phyloP scores from a whole-genome alignment of 2,888 invertebrate species.

The Netelia fuscicornis region DNA sequence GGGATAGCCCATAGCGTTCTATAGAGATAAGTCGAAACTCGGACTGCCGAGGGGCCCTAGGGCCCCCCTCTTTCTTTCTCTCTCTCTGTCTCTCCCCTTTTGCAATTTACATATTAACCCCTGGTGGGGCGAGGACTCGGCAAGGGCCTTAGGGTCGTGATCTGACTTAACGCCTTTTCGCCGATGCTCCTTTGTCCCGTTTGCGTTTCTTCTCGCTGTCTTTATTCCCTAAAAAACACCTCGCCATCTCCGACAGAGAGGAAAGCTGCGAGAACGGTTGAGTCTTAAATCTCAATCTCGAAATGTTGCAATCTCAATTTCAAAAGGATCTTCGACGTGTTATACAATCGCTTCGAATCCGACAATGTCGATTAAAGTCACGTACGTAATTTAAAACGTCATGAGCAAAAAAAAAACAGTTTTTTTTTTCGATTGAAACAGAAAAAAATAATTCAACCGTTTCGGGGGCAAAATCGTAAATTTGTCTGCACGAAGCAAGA shows the following conservation, averaged over 20 bases:
- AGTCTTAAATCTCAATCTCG: constrained; percentile 15
- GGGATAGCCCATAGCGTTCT: constrained; percentile 8
- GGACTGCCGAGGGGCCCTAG: constrained; percentile 22
- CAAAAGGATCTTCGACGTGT: not conserved
- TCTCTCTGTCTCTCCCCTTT: constrained; percentile 22
- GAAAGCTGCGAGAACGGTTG: constrained; percentile 11
- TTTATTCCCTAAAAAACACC: not conserved
- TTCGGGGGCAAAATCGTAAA: not conserved
- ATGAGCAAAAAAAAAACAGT: too few species aligned
- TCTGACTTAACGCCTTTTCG: constrained; percentile 83
- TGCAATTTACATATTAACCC: constrained; percentile 82
- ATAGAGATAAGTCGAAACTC: constrained; percentile 33
- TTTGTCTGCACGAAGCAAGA: constrained; percentile 2
- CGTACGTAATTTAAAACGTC: constrained; percentile 22
- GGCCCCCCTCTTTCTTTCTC: constrained; percentile 40
- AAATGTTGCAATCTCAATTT: not conserved
- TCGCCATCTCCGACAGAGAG: constrained; percentile 32
- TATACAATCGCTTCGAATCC: constrained; percentile 36
- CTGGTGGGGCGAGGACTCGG: constrained; percentile 67
- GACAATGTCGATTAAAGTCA: constrained; percentile 28
- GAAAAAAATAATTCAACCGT: not conserved
- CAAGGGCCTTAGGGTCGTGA: constrained; percentile 77
- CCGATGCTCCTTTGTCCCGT: constrained; percentile 67
- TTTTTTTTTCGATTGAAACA: not conserved
- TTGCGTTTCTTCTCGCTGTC: constrained; percentile 9